phyloP scores from a whole-genome alignment of 2,797 vertebrate genomes.

The Coluber constrictor region DNA sequence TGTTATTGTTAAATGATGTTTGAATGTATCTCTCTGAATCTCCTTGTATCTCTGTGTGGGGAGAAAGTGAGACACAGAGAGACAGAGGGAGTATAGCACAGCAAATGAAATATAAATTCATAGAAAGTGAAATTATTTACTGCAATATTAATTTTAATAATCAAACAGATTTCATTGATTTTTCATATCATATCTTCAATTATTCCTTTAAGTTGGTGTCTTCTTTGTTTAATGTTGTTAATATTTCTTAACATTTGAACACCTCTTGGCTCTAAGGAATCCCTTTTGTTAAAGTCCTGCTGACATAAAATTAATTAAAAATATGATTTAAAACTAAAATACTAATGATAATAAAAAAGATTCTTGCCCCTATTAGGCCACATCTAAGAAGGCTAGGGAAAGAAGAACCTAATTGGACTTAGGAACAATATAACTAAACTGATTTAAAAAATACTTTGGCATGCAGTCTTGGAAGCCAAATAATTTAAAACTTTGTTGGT shows the following conservation, averaged over 20 bases:
- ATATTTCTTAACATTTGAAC: conserved; percentile 23
- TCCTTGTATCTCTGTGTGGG: neutral
- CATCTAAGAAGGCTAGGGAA: neutral
- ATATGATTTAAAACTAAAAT: conserved; percentile 3
- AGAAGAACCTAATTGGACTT: neutral
- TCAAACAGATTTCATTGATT: conserved; percentile 7
- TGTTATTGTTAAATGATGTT: neutral
- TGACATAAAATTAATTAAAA: conserved; percentile 24
- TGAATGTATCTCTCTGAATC: neutral
- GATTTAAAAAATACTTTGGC: neutral
- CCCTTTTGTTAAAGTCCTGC: neutral
- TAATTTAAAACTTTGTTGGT: neutral
- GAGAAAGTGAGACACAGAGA: neutral
- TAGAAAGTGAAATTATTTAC: conserved; percentile 1
- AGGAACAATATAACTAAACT: neutral
- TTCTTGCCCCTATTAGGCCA: neutral
- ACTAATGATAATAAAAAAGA: neutral
- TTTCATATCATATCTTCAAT: conserved; percentile 19
- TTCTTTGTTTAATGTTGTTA: conserved; percentile 20
- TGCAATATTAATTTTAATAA: conserved; percentile 19
- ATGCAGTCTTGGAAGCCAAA: neutral
- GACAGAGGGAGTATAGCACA: neutral
- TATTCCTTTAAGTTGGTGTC: conserved; percentile 1
- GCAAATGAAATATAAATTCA: neutral
- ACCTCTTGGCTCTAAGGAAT: neutral